A percentile compares a stretch with the other conserved stretches of the same genome.
Evolutionary conservation across 2,113 vertebrate species (phyloP).

Genomic region (Callipepla californica): DNA sequence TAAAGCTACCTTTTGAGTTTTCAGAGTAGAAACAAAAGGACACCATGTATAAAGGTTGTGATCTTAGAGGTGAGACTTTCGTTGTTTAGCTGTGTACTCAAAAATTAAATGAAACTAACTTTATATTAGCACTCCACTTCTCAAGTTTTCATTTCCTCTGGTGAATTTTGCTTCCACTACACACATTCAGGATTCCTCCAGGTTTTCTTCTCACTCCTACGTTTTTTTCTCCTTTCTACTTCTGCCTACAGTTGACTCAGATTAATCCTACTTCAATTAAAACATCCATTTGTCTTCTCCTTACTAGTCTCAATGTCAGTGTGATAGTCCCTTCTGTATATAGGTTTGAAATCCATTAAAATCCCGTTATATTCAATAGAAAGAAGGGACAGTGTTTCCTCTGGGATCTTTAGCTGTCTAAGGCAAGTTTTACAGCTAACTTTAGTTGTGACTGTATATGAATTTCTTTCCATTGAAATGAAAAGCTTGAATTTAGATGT

Average conservation of each 20-base stretch:
- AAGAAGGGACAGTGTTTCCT: background rate
- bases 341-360: background rate
- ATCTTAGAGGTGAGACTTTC: background rate
- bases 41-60: background rate
- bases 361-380: background rate
- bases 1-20: background rate
- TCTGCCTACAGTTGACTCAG: background rate
- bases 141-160: background rate
- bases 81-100: background rate
- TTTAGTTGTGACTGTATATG: background rate
- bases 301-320: background rate
- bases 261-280: background rate
- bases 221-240: background rate
- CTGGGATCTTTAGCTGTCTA: background rate
- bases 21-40: background rate
- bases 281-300: background rate
- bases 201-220: background rate
- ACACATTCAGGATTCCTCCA: background rate
- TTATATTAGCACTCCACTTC: background rate
- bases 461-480: background rate
- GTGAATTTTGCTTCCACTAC: background rate
- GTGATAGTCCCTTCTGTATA: background rate
- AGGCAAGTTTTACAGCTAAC: background rate
- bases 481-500: background rate
- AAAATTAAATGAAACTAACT: constrained; percentile 11